Percentiles rank a stretch among this genome's conserved stretches.
Evolutionary conservation across 2,797 vertebrate species (phyloP).

Genomic region (Lophius americanus): DNA sequence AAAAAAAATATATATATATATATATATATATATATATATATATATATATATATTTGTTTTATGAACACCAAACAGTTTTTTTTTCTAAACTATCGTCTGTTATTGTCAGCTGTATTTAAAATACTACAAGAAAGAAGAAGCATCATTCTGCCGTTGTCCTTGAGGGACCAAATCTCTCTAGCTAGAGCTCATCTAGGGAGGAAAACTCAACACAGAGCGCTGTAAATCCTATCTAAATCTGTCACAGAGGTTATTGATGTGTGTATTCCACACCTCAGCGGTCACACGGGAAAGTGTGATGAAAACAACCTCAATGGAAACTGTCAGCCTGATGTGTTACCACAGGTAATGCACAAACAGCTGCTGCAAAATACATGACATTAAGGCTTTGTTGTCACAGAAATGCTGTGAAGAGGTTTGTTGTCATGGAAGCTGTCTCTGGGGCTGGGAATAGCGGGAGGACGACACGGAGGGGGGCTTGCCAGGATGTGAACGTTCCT

Average conservation of each 20-base stretch:
- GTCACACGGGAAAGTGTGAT: constrained; percentile 20
- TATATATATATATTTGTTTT: too few relatives aligned
- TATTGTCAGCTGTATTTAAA: too few relatives aligned
- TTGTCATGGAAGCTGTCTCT: constrained; percentile 54
- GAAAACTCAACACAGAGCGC: constrained; percentile 16
- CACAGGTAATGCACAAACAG: constrained; percentile 34
- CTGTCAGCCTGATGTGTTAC: constrained; percentile 13
- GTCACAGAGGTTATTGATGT: constrained; percentile 32
- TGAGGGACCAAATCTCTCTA: constrained; percentile 2
- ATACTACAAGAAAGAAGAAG: neutral
- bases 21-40: too few relatives aligned
- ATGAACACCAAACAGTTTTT: too few relatives aligned
- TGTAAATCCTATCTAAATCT: constrained; percentile 31
- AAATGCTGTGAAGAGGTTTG: constrained; percentile 45
- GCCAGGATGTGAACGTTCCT: constrained; percentile 56
- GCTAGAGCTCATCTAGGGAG: constrained; percentile 4
- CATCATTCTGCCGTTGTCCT: neutral
- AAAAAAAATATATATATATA: too few relatives aligned
- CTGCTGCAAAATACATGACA: constrained; percentile 39
- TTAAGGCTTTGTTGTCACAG: constrained; percentile 46
- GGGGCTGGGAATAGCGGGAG: constrained; percentile 27
- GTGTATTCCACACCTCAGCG: constrained; percentile 24
- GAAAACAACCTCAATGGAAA: constrained; percentile 29
- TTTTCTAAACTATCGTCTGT: too few relatives aligned
- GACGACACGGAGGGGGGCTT: constrained; percentile 11